These are phyloP conservation scores for Emys orbicularis DNA, from an alignment of 2,797 vertebrate species.

Conservation along the genomic window DNA sequence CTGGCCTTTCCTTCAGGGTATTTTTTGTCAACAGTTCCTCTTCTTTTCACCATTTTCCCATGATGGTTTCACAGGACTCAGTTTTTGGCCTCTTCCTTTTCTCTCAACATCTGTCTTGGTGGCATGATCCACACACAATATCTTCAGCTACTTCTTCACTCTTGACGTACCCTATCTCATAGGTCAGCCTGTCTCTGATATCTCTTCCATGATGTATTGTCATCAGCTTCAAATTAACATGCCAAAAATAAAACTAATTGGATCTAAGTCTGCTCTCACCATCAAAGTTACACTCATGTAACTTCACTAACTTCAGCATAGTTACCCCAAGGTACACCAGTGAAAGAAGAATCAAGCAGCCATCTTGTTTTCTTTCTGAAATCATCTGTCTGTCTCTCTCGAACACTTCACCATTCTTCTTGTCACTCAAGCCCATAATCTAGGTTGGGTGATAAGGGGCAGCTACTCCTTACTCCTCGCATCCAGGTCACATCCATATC, in stretches of 20 bases:
- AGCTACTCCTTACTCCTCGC: not conserved
- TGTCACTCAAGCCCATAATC: not conserved
- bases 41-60: not conserved
- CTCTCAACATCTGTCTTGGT: not conserved
- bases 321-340: not conserved
- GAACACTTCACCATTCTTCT: fast-evolving
- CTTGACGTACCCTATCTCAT: not conserved
- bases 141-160: fast-evolving
- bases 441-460: not conserved
- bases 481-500: not conserved
- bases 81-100: not conserved
- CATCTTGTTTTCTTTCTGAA: not conserved
- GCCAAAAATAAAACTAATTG: not conserved
- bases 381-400: not conserved
- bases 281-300: not conserved
- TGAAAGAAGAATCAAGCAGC: not conserved
- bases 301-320: not conserved
- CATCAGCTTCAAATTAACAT: fast-evolving
- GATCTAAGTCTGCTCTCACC: not conserved
- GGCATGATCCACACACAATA: fast-evolving
- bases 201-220: fast-evolving
- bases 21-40: no score
- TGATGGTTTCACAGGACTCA: not conserved
- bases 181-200: not conserved
- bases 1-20: not conserved